Conservation (phyloP, 2,113 vertebrate species). For the Dipodomys spectabilis region DNA sequence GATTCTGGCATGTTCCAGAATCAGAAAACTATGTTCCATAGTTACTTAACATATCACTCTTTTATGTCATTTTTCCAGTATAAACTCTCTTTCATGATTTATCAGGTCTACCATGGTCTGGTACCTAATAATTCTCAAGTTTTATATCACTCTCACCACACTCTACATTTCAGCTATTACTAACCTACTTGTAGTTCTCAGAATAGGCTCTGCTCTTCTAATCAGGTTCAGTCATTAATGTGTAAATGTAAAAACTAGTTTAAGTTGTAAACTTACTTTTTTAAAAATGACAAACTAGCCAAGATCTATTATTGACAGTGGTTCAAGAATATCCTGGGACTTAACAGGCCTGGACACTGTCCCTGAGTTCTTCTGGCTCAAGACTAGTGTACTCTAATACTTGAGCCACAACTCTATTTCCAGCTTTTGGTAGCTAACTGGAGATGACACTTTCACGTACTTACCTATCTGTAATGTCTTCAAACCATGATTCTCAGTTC, state of each 20-base stretch:
- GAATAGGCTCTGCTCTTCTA: background rate
- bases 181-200: background rate
- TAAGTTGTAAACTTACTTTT: slow-evolving; percentile 19
- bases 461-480: too few relatives aligned
- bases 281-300: background rate
- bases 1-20: background rate
- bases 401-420: too few relatives aligned
- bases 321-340: background rate
- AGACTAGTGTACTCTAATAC: too few relatives aligned
- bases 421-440: too few relatives aligned
- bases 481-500: too few relatives aligned
- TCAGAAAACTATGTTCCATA: background rate
- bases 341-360: too few relatives aligned
- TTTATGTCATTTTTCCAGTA: background rate
- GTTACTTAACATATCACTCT: background rate
- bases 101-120: too few relatives aligned
- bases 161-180: background rate
- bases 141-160: background rate
- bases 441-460: too few relatives aligned
- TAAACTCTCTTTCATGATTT: background rate
- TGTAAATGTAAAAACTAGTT: slow-evolving; percentile 3
- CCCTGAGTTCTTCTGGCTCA: too few relatives aligned
- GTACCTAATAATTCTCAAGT: background rate
- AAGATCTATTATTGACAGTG: background rate
- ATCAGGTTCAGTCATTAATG: background rate